These are phyloP conservation scores for Malurus melanocephalus DNA, from an alignment of 2,113 vertebrate species.

Conservation along the genomic window DNA sequence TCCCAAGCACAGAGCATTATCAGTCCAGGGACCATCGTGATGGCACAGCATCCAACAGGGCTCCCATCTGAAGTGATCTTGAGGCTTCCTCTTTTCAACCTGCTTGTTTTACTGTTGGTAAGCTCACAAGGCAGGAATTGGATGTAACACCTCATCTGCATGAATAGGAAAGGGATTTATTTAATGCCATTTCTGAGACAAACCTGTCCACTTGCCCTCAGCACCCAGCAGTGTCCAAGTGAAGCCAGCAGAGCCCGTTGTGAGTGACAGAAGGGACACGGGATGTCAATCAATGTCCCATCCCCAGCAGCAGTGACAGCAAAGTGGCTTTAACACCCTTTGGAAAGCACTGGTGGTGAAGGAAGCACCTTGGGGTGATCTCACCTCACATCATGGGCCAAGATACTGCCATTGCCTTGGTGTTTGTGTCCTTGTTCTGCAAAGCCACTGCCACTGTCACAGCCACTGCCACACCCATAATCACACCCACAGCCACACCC, in stretches of 20 bases:
- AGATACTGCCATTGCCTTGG: neutral
- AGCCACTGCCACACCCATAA: neutral
- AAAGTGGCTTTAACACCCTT: neutral
- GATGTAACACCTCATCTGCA: neutral
- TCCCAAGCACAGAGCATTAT: accelerated
- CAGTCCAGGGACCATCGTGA: neutral
- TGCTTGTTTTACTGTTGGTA: neutral
- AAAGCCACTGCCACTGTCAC: too few relatives aligned
- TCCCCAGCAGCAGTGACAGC: neutral
- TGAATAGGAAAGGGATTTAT: neutral
- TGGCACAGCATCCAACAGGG: neutral
- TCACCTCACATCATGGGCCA: accelerated
- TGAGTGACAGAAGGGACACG: accelerated
- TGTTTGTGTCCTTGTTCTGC: neutral
- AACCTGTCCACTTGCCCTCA: neutral
- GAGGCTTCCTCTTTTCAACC: neutral
- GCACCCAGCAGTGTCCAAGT: neutral
- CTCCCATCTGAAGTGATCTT: neutral
- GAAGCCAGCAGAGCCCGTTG: neutral
- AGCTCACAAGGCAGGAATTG: neutral
- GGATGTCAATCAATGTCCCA: accelerated
- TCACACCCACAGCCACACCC: neutral
- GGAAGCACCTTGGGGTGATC: neutral
- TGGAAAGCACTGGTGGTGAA: neutral
- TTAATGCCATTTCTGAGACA: neutral